Evolutionary conservation across 2,888 invertebrate genomes (phyloP).

Genomic region (Apotomis capreana): DNA sequence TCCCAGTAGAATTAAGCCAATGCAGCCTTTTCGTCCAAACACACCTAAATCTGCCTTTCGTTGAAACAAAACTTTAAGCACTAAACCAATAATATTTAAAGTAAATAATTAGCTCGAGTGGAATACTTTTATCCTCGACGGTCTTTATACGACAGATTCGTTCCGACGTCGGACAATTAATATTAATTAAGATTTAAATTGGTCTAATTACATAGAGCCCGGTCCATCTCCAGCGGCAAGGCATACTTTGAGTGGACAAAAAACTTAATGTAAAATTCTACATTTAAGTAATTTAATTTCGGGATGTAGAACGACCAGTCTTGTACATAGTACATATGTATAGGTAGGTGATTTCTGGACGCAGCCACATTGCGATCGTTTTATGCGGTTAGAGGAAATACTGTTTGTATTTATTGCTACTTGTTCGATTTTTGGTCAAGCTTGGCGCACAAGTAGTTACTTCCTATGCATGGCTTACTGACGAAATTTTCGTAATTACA

Average conservation of each 20-base stretch:
- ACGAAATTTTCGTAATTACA: too few species aligned
- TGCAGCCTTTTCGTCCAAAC: too few species aligned
- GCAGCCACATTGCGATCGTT: background rate
- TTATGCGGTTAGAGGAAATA: background rate
- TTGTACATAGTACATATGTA: background rate
- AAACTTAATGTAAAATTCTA: constrained; percentile 39
- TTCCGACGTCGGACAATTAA: constrained; percentile 81
- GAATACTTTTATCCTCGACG: constrained; percentile 61
- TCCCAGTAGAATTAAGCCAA: too few species aligned
- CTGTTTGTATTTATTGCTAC: background rate
- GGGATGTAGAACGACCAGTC: constrained; percentile 17
- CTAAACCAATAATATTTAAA: background rate
- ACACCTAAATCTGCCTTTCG: too few species aligned
- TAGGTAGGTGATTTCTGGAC: background rate
- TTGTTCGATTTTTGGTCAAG: too few species aligned
- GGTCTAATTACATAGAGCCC: constrained; percentile 82
- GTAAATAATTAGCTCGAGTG: constrained; percentile 8
- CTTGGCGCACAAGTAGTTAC: too few species aligned
- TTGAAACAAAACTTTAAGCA: too few species aligned
- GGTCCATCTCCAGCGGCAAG: constrained; percentile 71
- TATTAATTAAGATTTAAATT: constrained; percentile 84
- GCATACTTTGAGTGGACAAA: constrained; percentile 63
- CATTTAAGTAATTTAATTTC: constrained; percentile 39
- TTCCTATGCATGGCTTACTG: too few species aligned
- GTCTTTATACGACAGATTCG: constrained; percentile 80